Conservation (phyloP, 2,113 vertebrate genomes). For the Xiphias gladius region DNA sequence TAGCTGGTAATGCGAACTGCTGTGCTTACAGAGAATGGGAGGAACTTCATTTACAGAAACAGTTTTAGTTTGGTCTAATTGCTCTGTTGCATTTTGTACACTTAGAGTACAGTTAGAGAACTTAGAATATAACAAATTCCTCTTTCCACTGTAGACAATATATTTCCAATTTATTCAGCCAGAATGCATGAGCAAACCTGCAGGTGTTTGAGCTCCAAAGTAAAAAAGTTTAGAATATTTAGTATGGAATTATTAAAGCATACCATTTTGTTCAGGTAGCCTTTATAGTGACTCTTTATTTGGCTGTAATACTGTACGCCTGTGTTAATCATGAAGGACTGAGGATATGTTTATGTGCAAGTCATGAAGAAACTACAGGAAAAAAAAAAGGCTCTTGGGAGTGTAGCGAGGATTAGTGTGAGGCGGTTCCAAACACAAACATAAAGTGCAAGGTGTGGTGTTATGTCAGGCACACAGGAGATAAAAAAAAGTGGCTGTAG, state of each 20-base stretch:
- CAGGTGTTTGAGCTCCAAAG: neutral
- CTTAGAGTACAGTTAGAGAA: neutral
- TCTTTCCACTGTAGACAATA: neutral
- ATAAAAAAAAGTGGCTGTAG: slow-evolving; percentile 27
- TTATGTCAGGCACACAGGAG: slow-evolving; percentile 14
- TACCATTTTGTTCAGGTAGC: neutral
- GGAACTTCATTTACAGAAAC: neutral
- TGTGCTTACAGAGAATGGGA: neutral
- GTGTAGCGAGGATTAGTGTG: slow-evolving; percentile 40
- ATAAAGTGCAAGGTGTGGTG: slow-evolving; percentile 44
- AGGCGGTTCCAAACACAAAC: slow-evolving; percentile 23
- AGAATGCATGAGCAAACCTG: neutral
- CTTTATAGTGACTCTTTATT: slow-evolving; percentile 7
- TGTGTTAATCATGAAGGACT: slow-evolving; percentile 7
- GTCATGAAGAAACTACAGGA: slow-evolving; percentile 21
- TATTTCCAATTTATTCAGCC: neutral
- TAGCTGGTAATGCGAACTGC: neutral
- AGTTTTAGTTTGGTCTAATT: slow-evolving; percentile 3
- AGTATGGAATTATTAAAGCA: neutral
- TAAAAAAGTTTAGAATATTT: neutral
- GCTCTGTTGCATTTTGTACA: neutral
- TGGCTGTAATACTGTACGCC: neutral
- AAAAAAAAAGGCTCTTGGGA: neutral
- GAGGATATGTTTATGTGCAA: slow-evolving; percentile 7
- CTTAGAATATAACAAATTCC: neutral